Base-by-base conservation (phyloP, 2,797 vertebrate genomes). In the Molothrus aeneus region DNA sequence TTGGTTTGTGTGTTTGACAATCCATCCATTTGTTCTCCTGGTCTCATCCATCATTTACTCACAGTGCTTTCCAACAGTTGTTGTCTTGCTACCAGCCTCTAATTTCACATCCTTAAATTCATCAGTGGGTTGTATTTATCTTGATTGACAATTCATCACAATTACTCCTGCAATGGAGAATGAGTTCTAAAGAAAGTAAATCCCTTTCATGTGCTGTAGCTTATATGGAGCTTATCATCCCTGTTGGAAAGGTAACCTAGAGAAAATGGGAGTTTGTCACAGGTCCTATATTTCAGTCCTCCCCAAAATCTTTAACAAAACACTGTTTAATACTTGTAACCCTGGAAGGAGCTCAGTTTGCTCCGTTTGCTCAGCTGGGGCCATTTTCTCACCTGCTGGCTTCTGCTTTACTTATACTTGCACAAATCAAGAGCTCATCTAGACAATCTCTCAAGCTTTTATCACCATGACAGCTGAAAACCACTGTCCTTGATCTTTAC, bases 1-100 rank as follows among this genome's bases (percentile, higher is more conserved):
- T 86, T 13, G 11, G 54, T 85, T 92, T 66, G 40, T 50, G 7
- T 85, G 54, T 94, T 91, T 96, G 95, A 90, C 92, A 93, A 42
- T 93, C 92, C 50, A 84, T 89, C 92, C 65, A 24, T 96, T 95
- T 89, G 43, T 87, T 95, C 85, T 65, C 86, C 86, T 66, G 88
- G n/a, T 56, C 61, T 94, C 94, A 93, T 95, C 75, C 86, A 96
- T 96, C 94, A 96, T 65, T 86, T 73, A 50, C 68, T 85, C 48
- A 50, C 0, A 0, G 53, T 47, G 34, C 40, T 88, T 87, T 80
- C 71, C 61, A 90, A 20, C 47, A 45, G 69, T 90, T 83, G 78
- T 59, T 87, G 69, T 92, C 89, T 88, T 93, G 63, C 75, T 50
- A 95, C 57, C 48, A 66, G 48, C 45, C 53, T 91, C 60, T 91